phyloP scores from a whole-genome alignment of 92 coral and sea anemone genomes.

The Parazoanthus atlanticus region DNA sequence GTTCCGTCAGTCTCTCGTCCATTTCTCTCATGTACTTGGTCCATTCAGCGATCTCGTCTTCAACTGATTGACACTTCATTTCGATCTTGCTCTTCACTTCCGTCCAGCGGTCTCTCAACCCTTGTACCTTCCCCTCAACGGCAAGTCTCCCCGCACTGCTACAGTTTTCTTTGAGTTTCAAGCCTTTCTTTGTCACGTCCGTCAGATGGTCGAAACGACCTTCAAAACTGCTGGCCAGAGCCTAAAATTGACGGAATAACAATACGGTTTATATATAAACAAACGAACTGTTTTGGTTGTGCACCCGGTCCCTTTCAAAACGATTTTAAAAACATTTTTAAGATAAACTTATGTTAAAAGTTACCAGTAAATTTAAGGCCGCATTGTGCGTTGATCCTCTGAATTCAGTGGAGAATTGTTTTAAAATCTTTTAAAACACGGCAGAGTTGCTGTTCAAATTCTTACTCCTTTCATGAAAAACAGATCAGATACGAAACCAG shows the following conservation, averaged over 20 bases:
- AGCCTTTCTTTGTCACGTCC: constrained; percentile 66
- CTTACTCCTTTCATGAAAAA: no score
- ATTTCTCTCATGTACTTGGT: constrained; percentile 59
- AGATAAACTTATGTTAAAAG: no score
- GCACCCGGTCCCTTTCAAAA: background rate
- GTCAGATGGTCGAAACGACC: constrained; percentile 73
- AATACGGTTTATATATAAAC: background rate
- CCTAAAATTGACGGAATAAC: constrained; percentile 44
- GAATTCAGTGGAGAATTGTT: no score
- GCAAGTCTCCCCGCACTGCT: constrained; percentile 74
- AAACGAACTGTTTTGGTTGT: background rate
- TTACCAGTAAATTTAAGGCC: background rate
- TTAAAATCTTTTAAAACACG: no score
- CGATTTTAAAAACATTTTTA: no score
- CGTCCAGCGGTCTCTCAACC: constrained; percentile 73
- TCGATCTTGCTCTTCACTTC: constrained; percentile 71
- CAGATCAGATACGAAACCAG: no score
- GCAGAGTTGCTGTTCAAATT: no score
- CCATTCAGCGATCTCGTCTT: constrained; percentile 75
- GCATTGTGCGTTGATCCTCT: background rate
- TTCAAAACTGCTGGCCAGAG: constrained; percentile 86
- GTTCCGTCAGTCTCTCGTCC: constrained; percentile 73
- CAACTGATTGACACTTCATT: constrained; percentile 58
- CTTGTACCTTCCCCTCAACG: constrained; percentile 70
- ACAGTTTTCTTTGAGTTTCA: constrained; percentile 76